Base-by-base conservation (phyloP, 2,797 vertebrate genomes). In the Coreius guichenoti region DNA sequence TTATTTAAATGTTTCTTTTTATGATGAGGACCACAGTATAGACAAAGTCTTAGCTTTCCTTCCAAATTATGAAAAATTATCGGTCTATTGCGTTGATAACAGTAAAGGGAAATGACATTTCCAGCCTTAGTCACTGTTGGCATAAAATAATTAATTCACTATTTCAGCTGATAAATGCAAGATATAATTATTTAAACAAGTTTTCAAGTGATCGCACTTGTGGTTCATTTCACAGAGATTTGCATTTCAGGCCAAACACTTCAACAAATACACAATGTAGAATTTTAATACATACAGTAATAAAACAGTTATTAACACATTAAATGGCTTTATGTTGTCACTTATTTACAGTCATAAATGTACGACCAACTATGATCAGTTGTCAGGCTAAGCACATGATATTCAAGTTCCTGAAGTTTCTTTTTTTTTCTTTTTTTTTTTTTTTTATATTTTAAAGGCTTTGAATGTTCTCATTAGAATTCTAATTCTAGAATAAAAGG, bases 251-350 rank as follows among this genome's bases (percentile, higher is more conserved):
- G 56, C 2, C 39, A 68, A 45, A 75, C 61, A 83, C 47, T 56
- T 39, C 58, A 83, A 67, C 19, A 74, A 84, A 56, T 81, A 54
- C 87, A 86, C 54, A 81, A 67, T 79, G n/a, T 43, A 78, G 73
- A 33, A n/a, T 54, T 87, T 65, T 83, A 70, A 80, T 88, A 61
- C 76, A 86, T 84, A 67, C 73, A 84, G 17, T 63, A 65, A 65
- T 31, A 65, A 81, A 31, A 86, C 81, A 19, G 19, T 43, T 29
- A 68, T 33, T 49, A 68, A 26, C 31, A 47, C 21, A 75, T 73
- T 58, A 19, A 68, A 80, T 79, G 51, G 45, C 31, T 80, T 77
- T 61, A 80, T 73, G 31, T 68, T 39, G 36, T 70, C 67, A 86
- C 69, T 67, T 86, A 74, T 75, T 58, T 49, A 83, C 81, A 83